Percentiles rank a stretch among this genome's conserved stretches.
Conservation (phyloP, 2,797 vertebrate genomes). For the Tragelaphus eurycerus region DNA sequence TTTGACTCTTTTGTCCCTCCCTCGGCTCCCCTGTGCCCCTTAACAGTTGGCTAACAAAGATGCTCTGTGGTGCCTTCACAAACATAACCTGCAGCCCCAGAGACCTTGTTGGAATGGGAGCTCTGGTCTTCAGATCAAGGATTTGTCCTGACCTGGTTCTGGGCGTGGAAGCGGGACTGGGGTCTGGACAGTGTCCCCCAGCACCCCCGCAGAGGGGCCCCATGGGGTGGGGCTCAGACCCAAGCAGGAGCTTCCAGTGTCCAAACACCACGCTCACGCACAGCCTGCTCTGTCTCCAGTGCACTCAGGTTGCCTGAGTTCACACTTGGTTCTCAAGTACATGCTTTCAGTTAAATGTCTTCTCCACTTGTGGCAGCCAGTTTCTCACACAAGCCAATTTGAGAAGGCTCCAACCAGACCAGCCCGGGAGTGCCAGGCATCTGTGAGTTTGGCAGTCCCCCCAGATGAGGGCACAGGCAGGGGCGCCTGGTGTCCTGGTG, state of each 20-base stretch:
- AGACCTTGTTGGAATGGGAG: not conserved
- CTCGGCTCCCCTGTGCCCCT: not conserved
- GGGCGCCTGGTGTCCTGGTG: not conserved
- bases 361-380: not conserved
- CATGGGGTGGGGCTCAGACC: not conserved
- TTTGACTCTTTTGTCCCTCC: not conserved
- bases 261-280: accelerated
- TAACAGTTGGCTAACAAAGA: not conserved
- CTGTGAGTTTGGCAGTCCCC: not conserved
- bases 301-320: accelerated
- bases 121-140: not conserved
- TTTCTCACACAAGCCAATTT: not conserved
- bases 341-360: not conserved
- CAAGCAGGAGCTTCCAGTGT: not conserved
- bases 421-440: too few relatives aligned
- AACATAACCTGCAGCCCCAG: too few relatives aligned
- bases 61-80: not conserved
- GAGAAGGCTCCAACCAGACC: not conserved
- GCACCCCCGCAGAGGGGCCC: not conserved
- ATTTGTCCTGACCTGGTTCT: not conserved
- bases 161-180: accelerated
- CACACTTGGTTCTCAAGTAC: not conserved
- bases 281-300: not conserved
- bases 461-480: not conserved
- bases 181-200: not conserved